These are phyloP conservation scores for Phycodurus eques DNA, from an alignment of 2,113 vertebrate genomes.

Conservation along the genomic window DNA sequence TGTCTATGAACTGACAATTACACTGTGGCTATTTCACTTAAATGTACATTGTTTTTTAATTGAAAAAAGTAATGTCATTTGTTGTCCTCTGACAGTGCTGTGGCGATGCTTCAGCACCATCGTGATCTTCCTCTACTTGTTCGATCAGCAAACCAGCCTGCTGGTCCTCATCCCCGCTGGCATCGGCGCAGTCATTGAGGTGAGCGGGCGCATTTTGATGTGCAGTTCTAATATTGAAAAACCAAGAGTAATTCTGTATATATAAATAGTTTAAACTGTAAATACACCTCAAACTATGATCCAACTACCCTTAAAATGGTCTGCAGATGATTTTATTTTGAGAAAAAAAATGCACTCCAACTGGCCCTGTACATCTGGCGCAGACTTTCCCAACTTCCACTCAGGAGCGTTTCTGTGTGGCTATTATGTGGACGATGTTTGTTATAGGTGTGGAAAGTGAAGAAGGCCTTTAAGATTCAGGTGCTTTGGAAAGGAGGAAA, in stretches of 20 bases:
- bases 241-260: too few species aligned
- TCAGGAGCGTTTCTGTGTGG: too few species aligned
- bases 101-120: slow-evolving; percentile 98
- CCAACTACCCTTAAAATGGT: neutral
- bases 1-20: too few species aligned
- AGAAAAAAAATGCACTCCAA: too few species aligned
- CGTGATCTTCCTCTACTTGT: slow-evolving; percentile 93
- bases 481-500: slow-evolving; percentile 81
- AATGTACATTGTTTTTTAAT: neutral
- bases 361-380: too few species aligned
- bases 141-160: slow-evolving; percentile 95
- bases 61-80: neutral
- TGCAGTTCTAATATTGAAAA: too few species aligned
- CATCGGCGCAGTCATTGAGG: slow-evolving; percentile 92
- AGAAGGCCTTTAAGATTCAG: slow-evolving; percentile 94
- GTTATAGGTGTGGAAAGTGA: slow-evolving; percentile 94
- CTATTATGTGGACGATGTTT: neutral
- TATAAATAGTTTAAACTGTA: neutral
- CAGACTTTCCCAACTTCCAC: too few species aligned
- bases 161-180: slow-evolving; percentile 93
- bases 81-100: slow-evolving; percentile 73
- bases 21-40: neutral
- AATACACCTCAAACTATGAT: neutral
- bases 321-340: neutral
- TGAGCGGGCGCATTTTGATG: slow-evolving; percentile 40